These are phyloP conservation scores for Aphidius gifuensis DNA, from an alignment of 1,140 invertebrate genomes.

Conservation along the genomic window DNA sequence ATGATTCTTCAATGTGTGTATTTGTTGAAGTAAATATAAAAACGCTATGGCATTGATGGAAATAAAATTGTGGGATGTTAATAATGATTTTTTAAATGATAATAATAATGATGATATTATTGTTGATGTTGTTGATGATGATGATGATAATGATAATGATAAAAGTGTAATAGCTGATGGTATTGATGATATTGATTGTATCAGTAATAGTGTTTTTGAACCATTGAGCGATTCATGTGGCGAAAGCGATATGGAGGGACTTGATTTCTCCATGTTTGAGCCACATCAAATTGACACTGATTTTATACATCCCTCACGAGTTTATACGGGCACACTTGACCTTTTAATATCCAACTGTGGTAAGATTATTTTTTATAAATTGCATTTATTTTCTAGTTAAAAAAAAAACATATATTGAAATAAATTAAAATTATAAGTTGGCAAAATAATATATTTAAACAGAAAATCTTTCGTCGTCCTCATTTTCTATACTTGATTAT, in stretches of 20 bases:
- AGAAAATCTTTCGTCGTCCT: conserved; percentile 25
- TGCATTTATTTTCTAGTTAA: neutral
- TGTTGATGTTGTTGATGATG: conserved; percentile 20
- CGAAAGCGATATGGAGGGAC: conserved; percentile 65
- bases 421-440: neutral
- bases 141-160: conserved; percentile 30
- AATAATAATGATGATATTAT: neutral
- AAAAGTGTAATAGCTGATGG: conserved; percentile 23
- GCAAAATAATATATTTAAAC: neutral
- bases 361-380: conserved; percentile 34
- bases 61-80: conserved; percentile 2
- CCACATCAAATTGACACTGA: conserved; percentile 53
- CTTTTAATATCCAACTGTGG: conserved; percentile 47
- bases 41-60: conserved; percentile 1
- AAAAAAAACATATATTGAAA: neutral
- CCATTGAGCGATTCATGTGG: conserved; percentile 50
- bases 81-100: neutral
- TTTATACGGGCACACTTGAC: conserved; percentile 50
- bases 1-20: no score
- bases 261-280: conserved; percentile 67
- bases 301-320: conserved; percentile 47
- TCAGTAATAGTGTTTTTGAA: conserved; percentile 35
- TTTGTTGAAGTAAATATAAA: neutral
- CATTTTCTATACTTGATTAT: conserved; percentile 25
- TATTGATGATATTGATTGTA: conserved; percentile 1